Base-by-base conservation (phyloP, 2,888 invertebrate genomes). In the Harmothoe impar region DNA sequence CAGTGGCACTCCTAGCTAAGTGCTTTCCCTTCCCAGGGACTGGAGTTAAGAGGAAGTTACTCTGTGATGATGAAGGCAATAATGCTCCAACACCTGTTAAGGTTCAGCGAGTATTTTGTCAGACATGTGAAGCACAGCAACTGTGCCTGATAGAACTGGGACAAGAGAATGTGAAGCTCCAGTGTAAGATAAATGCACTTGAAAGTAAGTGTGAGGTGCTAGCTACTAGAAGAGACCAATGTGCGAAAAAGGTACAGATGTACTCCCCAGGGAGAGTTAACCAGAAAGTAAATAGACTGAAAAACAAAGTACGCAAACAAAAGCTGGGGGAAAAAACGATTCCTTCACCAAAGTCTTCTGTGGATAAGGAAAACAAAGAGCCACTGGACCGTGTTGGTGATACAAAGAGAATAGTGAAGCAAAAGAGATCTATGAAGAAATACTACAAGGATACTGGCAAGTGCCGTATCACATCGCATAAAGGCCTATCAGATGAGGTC, bases 361-460 rank as follows among this genome's bases (percentile, higher is more conserved):
- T n/a, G n/a, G 62, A 62, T 7, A 62, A 62, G 62, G 62, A 62
- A 15, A 62, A 62, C 62, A 62, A 20, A 20, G 7, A 62, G 62
- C 62, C 62, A 62, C 3, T 62, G 62, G 3, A 5, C 15, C 0
- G 3, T 15, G 15, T 7, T 62, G 15, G 62, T 62, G 62, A n/a
- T 62, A n/a, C 62, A 20, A 62, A 62, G 62, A 62, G 15, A 20
- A 15, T 62, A 15, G 62, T 7, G 62, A 62, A 62, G 62, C 62
- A 62, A 62, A 62, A 62, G 62, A 62, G 62, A 62, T 62, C 62
- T 62, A 62, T 62, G 62, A 3, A 62, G 62, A 62, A 62, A 62
- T 62, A 62, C n/a, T 62, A 62, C 62, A 5, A 62, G 62, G 62
- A 62, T 15, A 62, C 3, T 62, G 12, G 12, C 3, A 62, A 62